phyloP scores from a whole-genome alignment of 2,888 invertebrate genomes.

The Ochropleura plecta region DNA sequence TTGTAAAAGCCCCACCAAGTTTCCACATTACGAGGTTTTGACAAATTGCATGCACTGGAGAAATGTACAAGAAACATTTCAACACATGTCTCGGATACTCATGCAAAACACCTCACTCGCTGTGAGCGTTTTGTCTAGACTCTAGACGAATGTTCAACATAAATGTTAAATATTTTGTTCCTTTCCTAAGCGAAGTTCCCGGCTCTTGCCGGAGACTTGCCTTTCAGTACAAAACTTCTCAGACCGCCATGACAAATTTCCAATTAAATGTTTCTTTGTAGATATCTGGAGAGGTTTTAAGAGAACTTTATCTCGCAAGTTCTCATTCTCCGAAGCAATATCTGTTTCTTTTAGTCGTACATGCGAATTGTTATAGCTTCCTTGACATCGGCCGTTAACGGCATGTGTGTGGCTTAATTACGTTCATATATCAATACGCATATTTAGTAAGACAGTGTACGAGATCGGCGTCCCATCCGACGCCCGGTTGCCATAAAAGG shows the following conservation, averaged over 20 bases:
- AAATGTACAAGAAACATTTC: conserved; percentile 66
- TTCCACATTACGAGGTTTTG: conserved; percentile 63
- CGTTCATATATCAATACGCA: conserved; percentile 73
- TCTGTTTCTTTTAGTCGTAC: conserved; percentile 58
- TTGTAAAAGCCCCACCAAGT: conserved; percentile 45
- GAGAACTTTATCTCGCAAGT: conserved; percentile 46
- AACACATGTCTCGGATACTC: conserved; percentile 65
- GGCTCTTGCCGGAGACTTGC: conserved; percentile 58
- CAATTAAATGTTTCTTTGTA: conserved; percentile 68
- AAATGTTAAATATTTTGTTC: conserved; percentile 75
- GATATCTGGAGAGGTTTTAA: conserved; percentile 50
- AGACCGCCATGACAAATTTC: conserved; percentile 72
- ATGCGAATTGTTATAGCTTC: conserved; percentile 60
- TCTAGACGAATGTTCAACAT: conserved; percentile 80
- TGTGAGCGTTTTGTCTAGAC: conserved; percentile 77
- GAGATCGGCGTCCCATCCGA: conserved; percentile 74
- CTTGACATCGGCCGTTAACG: conserved; percentile 62
- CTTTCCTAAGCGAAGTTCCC: conserved; percentile 51
- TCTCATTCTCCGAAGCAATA: conserved; percentile 45
- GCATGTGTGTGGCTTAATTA: conserved; percentile 71
- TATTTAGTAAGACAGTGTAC: conserved; percentile 73
- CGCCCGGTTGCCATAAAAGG: conserved; percentile 83
- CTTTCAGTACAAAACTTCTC: conserved; percentile 76
- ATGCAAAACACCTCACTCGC: conserved; percentile 66
- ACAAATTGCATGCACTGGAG: conserved; percentile 71